phyloP scores from a whole-genome alignment of 2,113 vertebrate genomes.

The Myocastor coypus region DNA sequence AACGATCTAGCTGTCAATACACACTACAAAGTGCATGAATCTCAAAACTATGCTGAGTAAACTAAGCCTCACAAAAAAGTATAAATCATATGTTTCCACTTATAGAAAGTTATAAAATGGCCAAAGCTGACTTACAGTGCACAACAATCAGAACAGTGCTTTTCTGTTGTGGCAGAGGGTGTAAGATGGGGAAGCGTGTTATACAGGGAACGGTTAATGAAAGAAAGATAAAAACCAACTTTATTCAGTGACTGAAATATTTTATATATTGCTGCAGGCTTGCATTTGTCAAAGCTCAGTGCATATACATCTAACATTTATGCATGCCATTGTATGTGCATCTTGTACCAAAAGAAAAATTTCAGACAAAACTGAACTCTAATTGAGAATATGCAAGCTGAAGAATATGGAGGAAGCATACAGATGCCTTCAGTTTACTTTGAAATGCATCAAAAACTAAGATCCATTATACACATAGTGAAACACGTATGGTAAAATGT shows the following conservation, averaged over 20 bases:
- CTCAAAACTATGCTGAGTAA: slow-evolving; percentile 31
- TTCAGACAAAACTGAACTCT: slow-evolving; percentile 8
- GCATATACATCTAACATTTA: not conserved
- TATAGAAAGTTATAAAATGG: slow-evolving; percentile 27
- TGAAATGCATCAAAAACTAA: slow-evolving; percentile 47
- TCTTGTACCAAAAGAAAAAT: slow-evolving; percentile 49
- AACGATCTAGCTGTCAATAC: not conserved
- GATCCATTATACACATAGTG: not conserved
- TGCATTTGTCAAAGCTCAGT: slow-evolving; percentile 43
- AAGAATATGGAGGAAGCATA: not conserved
- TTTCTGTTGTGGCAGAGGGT: not conserved
- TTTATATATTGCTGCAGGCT: not conserved
- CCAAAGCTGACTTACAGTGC: not conserved
- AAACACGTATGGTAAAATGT: not conserved
- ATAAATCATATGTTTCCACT: slow-evolving; percentile 8
- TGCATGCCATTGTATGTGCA: not conserved
- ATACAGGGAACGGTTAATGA: not conserved
- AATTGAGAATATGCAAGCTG: not conserved
- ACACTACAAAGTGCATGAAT: not conserved
- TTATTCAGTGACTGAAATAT: not conserved
- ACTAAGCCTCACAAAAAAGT: not conserved
- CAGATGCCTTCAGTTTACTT: slow-evolving; percentile 41
- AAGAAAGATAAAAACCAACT: slow-evolving; percentile 1
- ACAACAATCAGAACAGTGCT: slow-evolving; percentile 24
- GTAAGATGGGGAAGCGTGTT: not conserved